Percentiles rank a stretch among this genome's conserved stretches.
Conservation (phyloP, 2,113 vertebrate species). For the Pterocles orientalis region DNA sequence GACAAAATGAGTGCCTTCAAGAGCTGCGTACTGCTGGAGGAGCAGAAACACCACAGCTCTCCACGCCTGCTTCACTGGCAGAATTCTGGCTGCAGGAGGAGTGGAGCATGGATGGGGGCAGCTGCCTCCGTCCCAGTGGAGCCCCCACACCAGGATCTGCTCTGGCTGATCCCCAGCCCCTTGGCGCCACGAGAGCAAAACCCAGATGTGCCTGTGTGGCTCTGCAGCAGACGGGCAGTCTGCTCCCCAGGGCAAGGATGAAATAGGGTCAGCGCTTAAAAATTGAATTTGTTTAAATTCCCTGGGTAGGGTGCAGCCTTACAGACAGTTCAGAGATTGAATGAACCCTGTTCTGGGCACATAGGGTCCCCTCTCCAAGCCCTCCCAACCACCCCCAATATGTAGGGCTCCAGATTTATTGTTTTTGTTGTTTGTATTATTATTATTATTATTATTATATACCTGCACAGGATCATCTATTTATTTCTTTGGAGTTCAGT, state of each 20-base stretch:
- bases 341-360: rapidly evolving
- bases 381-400: background rate
- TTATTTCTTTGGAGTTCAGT: background rate
- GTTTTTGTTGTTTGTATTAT: no score
- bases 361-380: background rate
- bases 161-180: background rate
- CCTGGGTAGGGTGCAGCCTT: background rate
- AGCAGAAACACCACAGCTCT: rapidly evolving
- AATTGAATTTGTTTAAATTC: background rate
- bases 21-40: background rate
- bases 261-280: background rate
- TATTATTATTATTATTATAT: background rate
- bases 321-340: background rate
- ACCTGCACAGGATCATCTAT: background rate
- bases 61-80: background rate
- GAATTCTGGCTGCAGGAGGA: background rate
- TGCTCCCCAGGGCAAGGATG: background rate
- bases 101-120: background rate
- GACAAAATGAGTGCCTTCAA: background rate
- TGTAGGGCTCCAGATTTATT: background rate
- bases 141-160: background rate
- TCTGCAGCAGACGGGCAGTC: background rate
- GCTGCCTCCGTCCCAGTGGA: background rate
- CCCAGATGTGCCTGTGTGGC: rapidly evolving
- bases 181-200: background rate